A percentile compares a stretch with the other conserved stretches of the same genome.
Evolutionary conservation across 2,888 invertebrate genomes (phyloP).

Genomic region (Agelastica alni): DNA sequence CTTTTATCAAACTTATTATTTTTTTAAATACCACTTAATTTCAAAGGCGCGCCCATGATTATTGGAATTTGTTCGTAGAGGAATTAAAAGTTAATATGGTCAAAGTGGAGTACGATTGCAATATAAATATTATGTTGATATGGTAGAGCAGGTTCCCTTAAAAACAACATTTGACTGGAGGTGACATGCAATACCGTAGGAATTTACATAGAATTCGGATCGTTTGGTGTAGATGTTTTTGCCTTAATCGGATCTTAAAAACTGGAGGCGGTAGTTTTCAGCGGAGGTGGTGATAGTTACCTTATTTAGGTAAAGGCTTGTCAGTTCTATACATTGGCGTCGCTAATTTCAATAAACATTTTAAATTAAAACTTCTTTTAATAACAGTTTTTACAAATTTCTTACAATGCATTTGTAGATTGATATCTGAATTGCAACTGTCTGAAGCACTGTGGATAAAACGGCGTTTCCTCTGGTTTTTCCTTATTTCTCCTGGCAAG

Average conservation of each 20-base stretch:
- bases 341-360: too few relatives aligned
- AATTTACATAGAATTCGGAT: conserved; percentile 29
- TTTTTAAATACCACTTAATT: too few relatives aligned
- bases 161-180: conserved; percentile 2
- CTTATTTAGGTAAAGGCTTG: conserved; percentile 54
- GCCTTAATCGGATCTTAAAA: conserved; percentile 12
- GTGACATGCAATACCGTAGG: conserved; percentile 25
- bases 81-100: conserved; percentile 1
- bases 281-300: conserved; percentile 52
- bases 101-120: not conserved
- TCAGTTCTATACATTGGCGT: conserved; percentile 24
- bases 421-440: too few relatives aligned
- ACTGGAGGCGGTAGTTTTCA: conserved; percentile 47
- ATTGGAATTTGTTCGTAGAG: not conserved
- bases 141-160: conserved; percentile 16
- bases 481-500: too few relatives aligned
- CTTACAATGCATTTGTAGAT: too few relatives aligned
- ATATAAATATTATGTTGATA: conserved; percentile 15
- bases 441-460: too few relatives aligned
- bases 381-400: too few relatives aligned
- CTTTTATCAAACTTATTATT: too few relatives aligned
- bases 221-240: conserved; percentile 32
- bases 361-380: too few relatives aligned
- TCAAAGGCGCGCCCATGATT: conserved; percentile 5
- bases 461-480: too few relatives aligned